phyloP scores from a whole-genome alignment of 2,888 invertebrate species.

The Clostera curtula region DNA sequence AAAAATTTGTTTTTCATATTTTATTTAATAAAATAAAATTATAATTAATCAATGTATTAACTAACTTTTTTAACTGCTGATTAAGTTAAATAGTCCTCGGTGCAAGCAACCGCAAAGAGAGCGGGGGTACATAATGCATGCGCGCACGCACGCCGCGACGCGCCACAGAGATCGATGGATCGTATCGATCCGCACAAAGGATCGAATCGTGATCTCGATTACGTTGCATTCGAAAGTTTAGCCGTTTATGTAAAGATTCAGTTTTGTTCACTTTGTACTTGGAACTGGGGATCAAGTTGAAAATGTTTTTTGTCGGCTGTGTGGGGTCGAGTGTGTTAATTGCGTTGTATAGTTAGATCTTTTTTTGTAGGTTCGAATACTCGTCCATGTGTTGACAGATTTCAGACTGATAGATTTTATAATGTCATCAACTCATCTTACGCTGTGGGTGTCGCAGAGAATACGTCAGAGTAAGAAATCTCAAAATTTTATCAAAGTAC shows the following conservation, averaged over 20 bases:
- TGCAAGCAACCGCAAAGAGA: conserved; percentile 31
- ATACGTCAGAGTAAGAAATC: too few relatives aligned
- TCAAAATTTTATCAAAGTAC: too few relatives aligned
- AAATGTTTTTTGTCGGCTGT: conserved; percentile 19
- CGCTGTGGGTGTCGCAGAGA: too few relatives aligned
- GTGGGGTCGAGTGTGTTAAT: conserved; percentile 17
- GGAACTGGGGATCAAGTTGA: conserved; percentile 21
- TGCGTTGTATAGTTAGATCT: too few relatives aligned
- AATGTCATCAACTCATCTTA: too few relatives aligned
- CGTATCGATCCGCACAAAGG: conserved; percentile 65
- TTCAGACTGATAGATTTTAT: too few relatives aligned
- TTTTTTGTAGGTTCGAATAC: too few relatives aligned
- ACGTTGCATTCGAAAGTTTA: conserved; percentile 52
- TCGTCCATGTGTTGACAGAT: too few relatives aligned
- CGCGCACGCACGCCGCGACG: conserved; percentile 60
- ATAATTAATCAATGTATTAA: conserved; percentile 3
- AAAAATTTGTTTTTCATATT: conserved; percentile 1
- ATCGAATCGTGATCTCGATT: conserved; percentile 69
- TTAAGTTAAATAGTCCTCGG: conserved; percentile 7
- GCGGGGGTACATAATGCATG: conserved; percentile 65
- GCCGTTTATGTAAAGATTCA: conserved; percentile 54
- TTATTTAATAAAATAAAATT: background rate
- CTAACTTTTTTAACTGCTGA: too few relatives aligned
- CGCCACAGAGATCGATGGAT: conserved; percentile 60
- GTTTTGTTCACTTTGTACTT: conserved; percentile 29